Base-by-base conservation (phyloP, 2,797 vertebrate species). In the Scolopax bukidnonensis region DNA sequence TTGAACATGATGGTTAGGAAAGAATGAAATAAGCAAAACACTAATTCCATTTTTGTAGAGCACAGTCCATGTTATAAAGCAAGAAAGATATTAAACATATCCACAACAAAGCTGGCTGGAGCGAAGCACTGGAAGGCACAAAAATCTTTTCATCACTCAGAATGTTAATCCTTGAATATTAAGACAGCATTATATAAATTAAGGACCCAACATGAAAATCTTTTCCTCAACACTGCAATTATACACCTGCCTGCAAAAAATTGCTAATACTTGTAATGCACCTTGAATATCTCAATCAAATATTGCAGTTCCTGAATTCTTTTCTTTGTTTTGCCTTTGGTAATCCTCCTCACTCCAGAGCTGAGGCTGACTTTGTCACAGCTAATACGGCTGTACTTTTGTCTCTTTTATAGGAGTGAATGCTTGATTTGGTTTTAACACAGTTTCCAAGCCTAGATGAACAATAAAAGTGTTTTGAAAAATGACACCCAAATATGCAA, bases 161-260 rank as follows among this genome's bases (percentile, higher is more conserved):
- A 82, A 89, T 56, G 28, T 41, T 93, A 70, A 84, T 87, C 7
- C 28, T 73, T 70, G 77, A 92, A 83, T 80, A 93, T 80, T 83
- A 68, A 93, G 64, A 64, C 25, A 68, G 53, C 93, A 88, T 88
- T 64, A 88, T 36, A 82, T 93, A 93, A 89, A 85, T 90, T 75
- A 95, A 87, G 68, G 36, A 87, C 32, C 43, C 88, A 77, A 90
- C 70, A 77, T 82, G 77, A 67, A 94, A 95, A 88, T 70, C 63
- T 74, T 84, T 84, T 67, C 40, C 50, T 84, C 83, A 33, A 70
- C 74, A 15, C 60, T 84, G 36, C 76, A 77, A 94, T 95, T 93
- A 80, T 60, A 47, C 33, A 69, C 5, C 15, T 10, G 10, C 15
- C 59, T 71, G 40, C 21, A 91, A 91, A 77, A 73, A 63, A 63